Conservation (phyloP, 2,888 invertebrate genomes). For the Clanis bilineata region DNA sequence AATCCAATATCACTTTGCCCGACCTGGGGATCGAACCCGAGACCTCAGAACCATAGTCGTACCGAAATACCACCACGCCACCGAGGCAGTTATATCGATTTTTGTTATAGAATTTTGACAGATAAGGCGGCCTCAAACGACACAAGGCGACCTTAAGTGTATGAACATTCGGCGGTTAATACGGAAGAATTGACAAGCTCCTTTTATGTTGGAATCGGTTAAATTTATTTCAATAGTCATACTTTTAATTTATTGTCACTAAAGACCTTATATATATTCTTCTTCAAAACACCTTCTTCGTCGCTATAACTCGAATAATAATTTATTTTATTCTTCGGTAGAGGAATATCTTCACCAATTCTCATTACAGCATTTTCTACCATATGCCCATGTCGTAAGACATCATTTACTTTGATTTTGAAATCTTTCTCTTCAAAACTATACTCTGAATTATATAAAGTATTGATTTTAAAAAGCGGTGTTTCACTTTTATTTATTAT, state of each 20-base stretch:
- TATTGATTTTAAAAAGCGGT: neutral
- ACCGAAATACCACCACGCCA: too few relatives aligned
- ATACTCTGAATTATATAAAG: neutral
- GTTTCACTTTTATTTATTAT: neutral
- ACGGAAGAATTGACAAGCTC: too few relatives aligned
- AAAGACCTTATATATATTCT: conserved; percentile 36
- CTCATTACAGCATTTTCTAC: neutral
- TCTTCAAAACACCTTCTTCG: conserved; percentile 35
- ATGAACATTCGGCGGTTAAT: too few relatives aligned
- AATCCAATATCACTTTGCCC: too few relatives aligned
- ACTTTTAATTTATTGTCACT: conserved; percentile 18
- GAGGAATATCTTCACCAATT: neutral
- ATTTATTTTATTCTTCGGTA: conserved; percentile 2
- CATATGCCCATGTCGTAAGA: neutral
- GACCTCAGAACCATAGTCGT: too few relatives aligned
- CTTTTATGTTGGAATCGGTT: too few relatives aligned
- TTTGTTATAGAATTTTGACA: too few relatives aligned
- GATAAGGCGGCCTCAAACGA: too few relatives aligned
- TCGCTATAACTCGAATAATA: conserved; percentile 30
- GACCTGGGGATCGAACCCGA: too few relatives aligned
- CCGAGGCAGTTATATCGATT: too few relatives aligned
- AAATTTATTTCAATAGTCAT: neutral
- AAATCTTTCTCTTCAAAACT: neutral
- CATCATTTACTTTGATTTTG: conserved; percentile 4
- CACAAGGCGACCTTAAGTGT: too few relatives aligned